Conservation (phyloP, 1,140 invertebrate genomes). For the Euborellia annulipes region DNA sequence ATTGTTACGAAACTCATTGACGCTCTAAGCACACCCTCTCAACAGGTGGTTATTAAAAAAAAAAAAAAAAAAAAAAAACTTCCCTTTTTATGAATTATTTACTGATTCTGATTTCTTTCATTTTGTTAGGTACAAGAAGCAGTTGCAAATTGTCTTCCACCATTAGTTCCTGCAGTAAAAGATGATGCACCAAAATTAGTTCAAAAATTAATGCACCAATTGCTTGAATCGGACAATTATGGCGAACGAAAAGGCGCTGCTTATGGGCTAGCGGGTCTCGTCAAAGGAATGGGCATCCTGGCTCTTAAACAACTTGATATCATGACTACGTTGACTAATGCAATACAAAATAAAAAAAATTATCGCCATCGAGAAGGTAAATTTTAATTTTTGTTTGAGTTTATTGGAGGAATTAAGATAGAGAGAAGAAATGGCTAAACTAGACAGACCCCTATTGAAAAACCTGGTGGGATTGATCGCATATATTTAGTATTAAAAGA, state of each 20-base stretch:
- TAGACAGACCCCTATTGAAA: too few species aligned
- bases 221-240: slow-evolving; percentile 88
- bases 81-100: not conserved
- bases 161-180: slow-evolving; percentile 81
- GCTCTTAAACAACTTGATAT: slow-evolving; percentile 91
- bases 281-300: slow-evolving; percentile 92
- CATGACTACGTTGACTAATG: slow-evolving; percentile 83
- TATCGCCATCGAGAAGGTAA: slow-evolving; percentile 77
- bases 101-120: slow-evolving; percentile 2
- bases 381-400: not conserved
- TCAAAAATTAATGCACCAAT: slow-evolving; percentile 69
- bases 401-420: too few species aligned
- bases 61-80: not conserved
- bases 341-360: slow-evolving; percentile 95
- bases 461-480: too few species aligned
- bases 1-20: slow-evolving; percentile 83
- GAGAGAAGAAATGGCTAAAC: too few species aligned
- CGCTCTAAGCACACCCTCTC: slow-evolving; percentile 88
- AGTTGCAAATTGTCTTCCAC: slow-evolving; percentile 89
- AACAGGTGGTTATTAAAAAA: slow-evolving; percentile 45
- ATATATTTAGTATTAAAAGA: too few species aligned
- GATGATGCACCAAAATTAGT: slow-evolving; percentile 77
- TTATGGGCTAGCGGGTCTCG: slow-evolving; percentile 74
- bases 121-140: slow-evolving; percentile 79
- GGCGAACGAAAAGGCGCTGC: slow-evolving; percentile 89